phyloP scores from a whole-genome alignment of 1,140 invertebrate genomes.

The Maniola jurtina region DNA sequence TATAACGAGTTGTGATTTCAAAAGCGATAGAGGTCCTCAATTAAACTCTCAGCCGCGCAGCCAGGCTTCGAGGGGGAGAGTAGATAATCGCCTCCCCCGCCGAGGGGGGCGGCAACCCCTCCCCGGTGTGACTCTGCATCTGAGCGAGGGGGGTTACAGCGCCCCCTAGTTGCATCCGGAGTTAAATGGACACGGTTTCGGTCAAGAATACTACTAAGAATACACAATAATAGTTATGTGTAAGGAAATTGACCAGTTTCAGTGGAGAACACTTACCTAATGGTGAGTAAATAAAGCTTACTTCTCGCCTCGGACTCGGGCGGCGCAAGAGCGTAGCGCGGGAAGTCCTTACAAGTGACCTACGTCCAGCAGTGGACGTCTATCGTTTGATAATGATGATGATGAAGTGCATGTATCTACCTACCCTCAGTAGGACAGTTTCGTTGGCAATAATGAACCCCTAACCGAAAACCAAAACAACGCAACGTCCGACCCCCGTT shows the following conservation, averaged over 20 bases:
- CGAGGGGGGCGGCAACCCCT: neutral
- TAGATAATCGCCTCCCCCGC: constrained; percentile 22
- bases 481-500: neutral
- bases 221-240: too few species aligned
- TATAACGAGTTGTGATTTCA: constrained; percentile 15
- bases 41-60: constrained; percentile 29
- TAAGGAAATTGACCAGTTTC: too few species aligned
- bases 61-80: constrained; percentile 13
- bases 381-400: too few species aligned
- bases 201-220: neutral
- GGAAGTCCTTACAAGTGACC: too few species aligned
- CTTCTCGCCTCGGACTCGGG: too few species aligned
- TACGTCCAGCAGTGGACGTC: too few species aligned
- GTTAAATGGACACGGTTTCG: neutral
- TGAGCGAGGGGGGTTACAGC: neutral
- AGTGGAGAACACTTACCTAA: too few species aligned
- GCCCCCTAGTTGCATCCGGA: neutral
- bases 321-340: too few species aligned
- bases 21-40: constrained; percentile 23
- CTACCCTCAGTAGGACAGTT: neutral
- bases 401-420: too few species aligned
- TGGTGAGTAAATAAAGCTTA: too few species aligned
- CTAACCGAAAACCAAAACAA: neutral
- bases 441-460: neutral
- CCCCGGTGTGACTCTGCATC: neutral